Evolutionary conservation across 1,140 invertebrate genomes (phyloP), one percentile per base, ranked within the genome.

Genomic region (Zaprionus gabonicus): DNA sequence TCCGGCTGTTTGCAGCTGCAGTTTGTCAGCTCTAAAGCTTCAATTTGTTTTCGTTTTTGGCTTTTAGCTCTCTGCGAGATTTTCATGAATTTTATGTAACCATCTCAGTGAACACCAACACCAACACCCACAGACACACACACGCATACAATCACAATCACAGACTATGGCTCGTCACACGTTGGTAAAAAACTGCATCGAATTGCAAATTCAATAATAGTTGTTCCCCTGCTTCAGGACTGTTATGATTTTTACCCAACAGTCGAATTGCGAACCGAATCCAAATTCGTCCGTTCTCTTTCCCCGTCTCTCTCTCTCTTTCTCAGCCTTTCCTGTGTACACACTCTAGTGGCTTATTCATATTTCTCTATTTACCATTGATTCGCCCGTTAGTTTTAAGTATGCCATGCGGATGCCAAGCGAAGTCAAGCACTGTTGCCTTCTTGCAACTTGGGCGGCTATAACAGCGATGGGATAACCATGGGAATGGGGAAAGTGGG

Each of bases 321-420:
- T 51, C 20, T 17, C 41, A 9, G 15, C 17, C 41, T 9, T 2
- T 7, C n/a, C 60, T 31, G 25, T 25, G 28, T n/a, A 31, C 41
- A 49, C 41, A 63, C 41, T 15, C 23, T 28, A n/a, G 31, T 44
- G 38, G 59, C 62, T 83, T 83, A 81, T 87, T 87, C 84, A 87
- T 87, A 87, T 87, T 87, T 83, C 49, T 60, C 49, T 34, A 38
- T 60, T 66, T 75, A 49, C 71, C 71, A 79, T 86, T 77, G 82
- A 86, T 88, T 81, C 70, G 84, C 84, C 84, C 63, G 84, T 88
- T 88, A 87, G 84, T 87, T 87, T 87, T 87, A 88, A 87, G 81
- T 83, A 78, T 83, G 84, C 84, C 80, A 84, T 77, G 69, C 82
- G 82, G 82, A 80, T 81, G 69, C 71, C 71, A 68, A 86, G 69